These are phyloP conservation scores for Polypterus bichir DNA, from an alignment of 2,113 vertebrate genomes.

Conservation along the genomic window DNA sequence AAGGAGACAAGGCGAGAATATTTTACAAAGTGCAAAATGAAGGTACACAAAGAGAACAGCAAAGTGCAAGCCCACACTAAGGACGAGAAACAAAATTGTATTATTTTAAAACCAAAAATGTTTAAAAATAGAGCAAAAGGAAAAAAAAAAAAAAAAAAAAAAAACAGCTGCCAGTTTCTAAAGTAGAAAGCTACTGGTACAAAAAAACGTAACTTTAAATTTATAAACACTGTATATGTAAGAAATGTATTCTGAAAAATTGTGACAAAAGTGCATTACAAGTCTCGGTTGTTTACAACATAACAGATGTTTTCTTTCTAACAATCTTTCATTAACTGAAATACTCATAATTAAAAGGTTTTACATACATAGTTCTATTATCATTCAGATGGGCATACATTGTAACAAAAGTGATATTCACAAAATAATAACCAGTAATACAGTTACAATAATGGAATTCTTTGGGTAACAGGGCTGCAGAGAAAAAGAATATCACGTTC, in stretches of 20 bases:
- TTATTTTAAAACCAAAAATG: no score
- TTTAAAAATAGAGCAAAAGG: conserved; percentile 26
- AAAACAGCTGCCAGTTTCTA: conserved; percentile 63
- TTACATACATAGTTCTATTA: conserved; percentile 65
- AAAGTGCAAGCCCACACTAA: no score
- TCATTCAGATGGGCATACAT: conserved; percentile 67
- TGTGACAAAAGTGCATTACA: conserved; percentile 92
- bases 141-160: conserved; percentile 44
- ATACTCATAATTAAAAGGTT: conserved; percentile 59
- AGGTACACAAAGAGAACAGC: no score
- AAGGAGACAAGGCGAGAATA: no score
- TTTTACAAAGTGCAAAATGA: no score
- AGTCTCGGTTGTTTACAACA: conserved; percentile 64
- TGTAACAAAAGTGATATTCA: conserved; percentile 52
- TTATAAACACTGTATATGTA: conserved; percentile 78
- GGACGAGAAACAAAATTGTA: no score
- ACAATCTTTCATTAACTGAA: conserved; percentile 42
- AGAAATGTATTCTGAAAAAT: conserved; percentile 74
- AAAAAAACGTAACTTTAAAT: conserved; percentile 68
- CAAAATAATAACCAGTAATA: conserved; percentile 53
- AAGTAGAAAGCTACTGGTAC: conserved; percentile 68
- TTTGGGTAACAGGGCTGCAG: conserved; percentile 68
- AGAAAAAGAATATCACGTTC: conserved; percentile 35
- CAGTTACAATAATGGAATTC: conserved; percentile 56
- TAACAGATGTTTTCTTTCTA: conserved; percentile 50